phyloP scores from a whole-genome alignment of 2,797 vertebrate species.

The Sebastes diaconus region DNA sequence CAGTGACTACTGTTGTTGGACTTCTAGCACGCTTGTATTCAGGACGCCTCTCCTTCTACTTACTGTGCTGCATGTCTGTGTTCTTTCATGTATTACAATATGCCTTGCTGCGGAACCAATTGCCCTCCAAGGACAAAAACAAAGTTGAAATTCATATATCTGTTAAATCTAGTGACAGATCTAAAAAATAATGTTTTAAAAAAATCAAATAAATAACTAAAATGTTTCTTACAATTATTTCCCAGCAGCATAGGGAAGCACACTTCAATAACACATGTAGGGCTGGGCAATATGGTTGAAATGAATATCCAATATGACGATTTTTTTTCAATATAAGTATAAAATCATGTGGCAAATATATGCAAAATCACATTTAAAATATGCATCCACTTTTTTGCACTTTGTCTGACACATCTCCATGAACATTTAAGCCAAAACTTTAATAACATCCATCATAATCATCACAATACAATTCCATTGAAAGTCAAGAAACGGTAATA shows the following conservation, averaged over 20 bases:
- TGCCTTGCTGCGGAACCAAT: no score
- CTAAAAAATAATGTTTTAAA: accelerated
- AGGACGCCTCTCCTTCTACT: no score
- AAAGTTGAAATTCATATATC: not conserved
- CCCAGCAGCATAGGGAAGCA: not conserved
- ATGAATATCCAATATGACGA: not conserved
- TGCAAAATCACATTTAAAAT: not conserved
- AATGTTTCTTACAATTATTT: not conserved
- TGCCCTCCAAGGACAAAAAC: no score
- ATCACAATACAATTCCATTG: not conserved
- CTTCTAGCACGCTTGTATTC: not conserved
- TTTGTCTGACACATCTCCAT: not conserved
- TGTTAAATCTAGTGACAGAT: not conserved
- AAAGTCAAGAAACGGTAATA: not conserved
- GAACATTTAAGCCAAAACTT: not conserved
- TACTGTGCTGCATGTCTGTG: not conserved
- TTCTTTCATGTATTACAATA: no score
- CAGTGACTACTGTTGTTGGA: not conserved
- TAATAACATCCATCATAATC: not conserved
- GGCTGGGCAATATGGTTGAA: not conserved
- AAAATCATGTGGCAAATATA: not conserved
- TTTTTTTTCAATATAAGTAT: not conserved
- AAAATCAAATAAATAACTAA: not conserved
- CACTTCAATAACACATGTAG: not conserved
- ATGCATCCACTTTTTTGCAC: not conserved